Evolutionary conservation across 2,888 invertebrate genomes (phyloP).

Genomic region (Tanytarsus gracilentus): DNA sequence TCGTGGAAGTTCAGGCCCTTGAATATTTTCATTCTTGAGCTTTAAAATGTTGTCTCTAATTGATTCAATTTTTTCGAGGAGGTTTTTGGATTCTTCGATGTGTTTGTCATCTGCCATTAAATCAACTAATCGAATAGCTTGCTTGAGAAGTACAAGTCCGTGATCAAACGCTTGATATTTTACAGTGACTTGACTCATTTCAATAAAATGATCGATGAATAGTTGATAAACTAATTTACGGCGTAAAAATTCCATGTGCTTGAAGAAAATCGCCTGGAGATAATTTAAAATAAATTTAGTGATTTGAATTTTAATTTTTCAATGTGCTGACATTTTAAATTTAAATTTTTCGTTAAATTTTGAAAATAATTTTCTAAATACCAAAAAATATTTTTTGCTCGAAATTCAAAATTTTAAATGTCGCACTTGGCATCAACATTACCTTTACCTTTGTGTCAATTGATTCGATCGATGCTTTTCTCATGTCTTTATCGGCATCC

Average conservation of each 20-base stretch:
- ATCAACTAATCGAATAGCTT: constrained; percentile 58
- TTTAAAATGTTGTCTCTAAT: constrained; percentile 45
- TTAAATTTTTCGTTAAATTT: no score
- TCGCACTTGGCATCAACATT: constrained; percentile 4
- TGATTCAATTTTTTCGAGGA: constrained; percentile 48
- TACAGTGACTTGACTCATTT: constrained; percentile 57
- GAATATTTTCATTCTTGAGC: constrained; percentile 4
- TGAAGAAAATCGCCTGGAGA: constrained; percentile 20
- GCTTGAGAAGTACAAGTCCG: constrained; percentile 59
- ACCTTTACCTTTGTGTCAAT: constrained; percentile 49
- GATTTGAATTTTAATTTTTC: constrained; percentile 30
- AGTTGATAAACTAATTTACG: constrained; percentile 57
- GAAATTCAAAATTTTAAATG: no score
- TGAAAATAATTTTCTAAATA: no score
- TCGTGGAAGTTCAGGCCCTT: constrained; percentile 34
- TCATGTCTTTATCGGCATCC: constrained; percentile 39
- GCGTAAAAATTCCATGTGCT: constrained; percentile 48
- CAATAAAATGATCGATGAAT: constrained; percentile 62
- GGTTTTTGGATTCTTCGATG: constrained; percentile 48
- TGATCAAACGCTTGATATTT: constrained; percentile 53
- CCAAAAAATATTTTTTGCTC: no score
- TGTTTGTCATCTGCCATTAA: constrained; percentile 51
- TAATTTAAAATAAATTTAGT: background rate
- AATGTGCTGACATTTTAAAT: no score
- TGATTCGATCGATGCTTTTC: constrained; percentile 44